Evolutionary conservation across 2,797 vertebrate species (phyloP), one percentile per base, ranked within the genome.

Genomic region (Gambelia wislizenii): DNA sequence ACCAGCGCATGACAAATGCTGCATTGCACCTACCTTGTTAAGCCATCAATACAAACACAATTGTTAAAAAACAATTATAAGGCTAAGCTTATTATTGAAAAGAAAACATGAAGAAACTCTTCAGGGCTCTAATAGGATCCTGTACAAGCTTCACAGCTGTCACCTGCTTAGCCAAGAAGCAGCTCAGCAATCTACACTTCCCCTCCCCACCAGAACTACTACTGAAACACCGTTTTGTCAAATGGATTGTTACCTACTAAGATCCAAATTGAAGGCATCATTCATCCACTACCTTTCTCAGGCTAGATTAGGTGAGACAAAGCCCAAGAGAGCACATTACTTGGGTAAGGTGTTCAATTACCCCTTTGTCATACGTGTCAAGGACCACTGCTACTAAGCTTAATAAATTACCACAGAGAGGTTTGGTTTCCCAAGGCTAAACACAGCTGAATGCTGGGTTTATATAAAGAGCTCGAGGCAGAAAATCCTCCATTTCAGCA

Each of bases 241-340:
- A 64, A 44, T 0, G 42, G 76, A 49, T 83, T 79, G 54, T 91
- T 59, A 36, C 22, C 22, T 30, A 2, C 0, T 0, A 2, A 84
- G 49, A 69, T 30, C 54, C 82, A 90, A 79, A 87, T 0, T 42
- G 75, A 56, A 92, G 74, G 49, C 80, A 87, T 25, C 27, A 1
- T 61, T 88, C 74, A 91, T 44, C 84, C 42, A 81, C n/a, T 56
- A 89, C 69, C n/a, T 85, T 75, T 44, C 85, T 86, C 42, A 83
- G 42, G 39, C 87, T 94, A 90, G 85, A 91, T 86, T 14, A 93
- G 85, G 76, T 88, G 33, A 30, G 77, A 81, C 14, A 91, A 93
- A 87, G 12, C 52, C 80, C 9, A 83, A 36, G 72, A 52, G 70
- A 83, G 54, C 56, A 64, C 56, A 52, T 67, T 39, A 75, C 52